Conservation (phyloP, 2,888 invertebrate genomes). For the Anthophora plumipes region DNA sequence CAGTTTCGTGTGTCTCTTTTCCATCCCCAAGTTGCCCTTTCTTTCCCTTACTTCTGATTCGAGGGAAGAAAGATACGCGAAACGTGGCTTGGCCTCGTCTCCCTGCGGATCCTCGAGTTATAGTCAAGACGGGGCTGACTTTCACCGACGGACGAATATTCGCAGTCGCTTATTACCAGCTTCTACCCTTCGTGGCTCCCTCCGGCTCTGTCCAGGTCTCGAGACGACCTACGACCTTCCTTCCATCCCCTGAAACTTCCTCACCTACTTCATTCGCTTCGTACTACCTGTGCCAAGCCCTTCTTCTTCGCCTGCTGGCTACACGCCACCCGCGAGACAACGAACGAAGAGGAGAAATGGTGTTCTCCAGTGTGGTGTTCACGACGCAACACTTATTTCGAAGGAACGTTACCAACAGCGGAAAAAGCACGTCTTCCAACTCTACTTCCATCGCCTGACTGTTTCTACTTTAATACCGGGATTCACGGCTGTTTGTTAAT, state of each 20-base stretch:
- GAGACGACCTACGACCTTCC: conserved; percentile 34
- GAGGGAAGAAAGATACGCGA: conserved; percentile 48
- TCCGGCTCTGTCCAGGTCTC: conserved; percentile 19
- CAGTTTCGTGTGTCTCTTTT: too few species aligned
- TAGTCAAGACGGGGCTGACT: conserved; percentile 41
- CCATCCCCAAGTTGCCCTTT: background rate
- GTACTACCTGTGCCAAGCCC: background rate
- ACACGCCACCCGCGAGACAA: conserved; percentile 5
- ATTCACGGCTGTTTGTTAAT: conserved; percentile 59
- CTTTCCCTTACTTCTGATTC: background rate
- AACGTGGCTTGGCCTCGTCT: conserved; percentile 32
- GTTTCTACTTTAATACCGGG: conserved; percentile 60
- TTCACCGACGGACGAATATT: conserved; percentile 54
- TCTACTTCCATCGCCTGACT: conserved; percentile 27
- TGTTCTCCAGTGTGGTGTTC: conserved; percentile 26
- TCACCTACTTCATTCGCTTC: too few species aligned
- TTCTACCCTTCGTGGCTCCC: conserved; percentile 34
- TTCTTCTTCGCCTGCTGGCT: conserved; percentile 15
- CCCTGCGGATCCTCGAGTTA: conserved; percentile 46
- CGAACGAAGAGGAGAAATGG: background rate
- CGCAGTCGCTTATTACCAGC: conserved; percentile 61
- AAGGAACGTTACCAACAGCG: conserved; percentile 68
- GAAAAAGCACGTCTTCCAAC: conserved; percentile 55
- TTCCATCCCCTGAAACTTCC: background rate
- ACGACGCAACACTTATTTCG: conserved; percentile 69